Conservation (phyloP, 2,888 invertebrate species). For the Vesta saturnalis region DNA sequence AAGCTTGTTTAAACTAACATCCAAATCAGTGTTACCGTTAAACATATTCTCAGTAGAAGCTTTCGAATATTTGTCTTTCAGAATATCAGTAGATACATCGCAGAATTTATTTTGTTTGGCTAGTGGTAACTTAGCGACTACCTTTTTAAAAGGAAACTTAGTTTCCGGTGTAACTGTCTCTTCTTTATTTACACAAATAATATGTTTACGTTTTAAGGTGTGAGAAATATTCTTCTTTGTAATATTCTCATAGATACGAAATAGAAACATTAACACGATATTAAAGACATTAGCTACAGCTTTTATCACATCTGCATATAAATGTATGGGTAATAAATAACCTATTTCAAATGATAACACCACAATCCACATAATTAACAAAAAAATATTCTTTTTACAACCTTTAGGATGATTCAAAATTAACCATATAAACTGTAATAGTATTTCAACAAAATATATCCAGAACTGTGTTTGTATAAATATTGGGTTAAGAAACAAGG, state of each 20-base stretch:
- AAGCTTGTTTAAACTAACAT: constrained; percentile 67
- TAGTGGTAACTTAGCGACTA: background rate
- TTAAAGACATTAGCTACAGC: background rate
- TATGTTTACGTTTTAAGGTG: background rate
- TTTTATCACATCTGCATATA: background rate
- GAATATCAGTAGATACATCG: background rate
- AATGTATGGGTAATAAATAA: background rate
- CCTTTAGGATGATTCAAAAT: background rate
- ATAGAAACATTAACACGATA: background rate
- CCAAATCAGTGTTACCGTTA: constrained; percentile 62
- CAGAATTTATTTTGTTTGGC: background rate
- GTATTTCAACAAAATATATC: background rate
- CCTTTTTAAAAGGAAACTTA: background rate
- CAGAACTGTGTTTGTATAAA: background rate
- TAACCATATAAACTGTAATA: background rate
- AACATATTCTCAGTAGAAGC: background rate
- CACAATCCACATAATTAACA: background rate
- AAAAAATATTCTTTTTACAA: background rate
- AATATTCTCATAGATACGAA: background rate
- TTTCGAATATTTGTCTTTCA: background rate
- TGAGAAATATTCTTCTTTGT: background rate
- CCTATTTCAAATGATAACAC: background rate
- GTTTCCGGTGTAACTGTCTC: no score
- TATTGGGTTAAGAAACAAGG: background rate
- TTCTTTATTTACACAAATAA: no score